Evolutionary conservation across 2,797 vertebrate species (phyloP), one percentile per base, ranked within the genome.

Genomic region (Enteromius mattozi): DNA sequence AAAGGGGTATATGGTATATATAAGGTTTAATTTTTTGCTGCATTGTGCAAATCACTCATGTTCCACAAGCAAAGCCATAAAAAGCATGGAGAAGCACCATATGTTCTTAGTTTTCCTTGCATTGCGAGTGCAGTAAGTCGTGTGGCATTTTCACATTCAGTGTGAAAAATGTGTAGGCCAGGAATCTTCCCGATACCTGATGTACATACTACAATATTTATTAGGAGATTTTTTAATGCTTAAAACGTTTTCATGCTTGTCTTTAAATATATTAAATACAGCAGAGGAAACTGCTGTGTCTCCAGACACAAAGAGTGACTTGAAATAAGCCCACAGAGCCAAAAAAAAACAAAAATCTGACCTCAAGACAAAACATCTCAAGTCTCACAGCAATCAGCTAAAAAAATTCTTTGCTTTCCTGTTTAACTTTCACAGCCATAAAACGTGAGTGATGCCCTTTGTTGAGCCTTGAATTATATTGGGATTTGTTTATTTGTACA

Each of bases 401-500:
- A 45, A 72, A 35, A 78, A 40, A 65, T 27, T 9, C 76, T 1
- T 61, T 51, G 63, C 66, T 81, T 86, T 88, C 84, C 86, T 90
- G 85, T 87, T 89, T 86, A 85, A 86, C 83, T 87, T 88, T 88
- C 78, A 82, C 63, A 70, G 83, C 78, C 71, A 79, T 87, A 86
- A 82, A 87, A 86, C 2, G 16, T 86, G 84, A 90, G 85, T 72
- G 81, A 90, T 80, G 78, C 27, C 69, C 51, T 68, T 84, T 85
- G 71, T 69, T 66, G 6, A 24, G 40, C 27, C 80, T 79, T 42
- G 33, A 75, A 81, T 80, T 71, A 21, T 65, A 54, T 83, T 88
- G 66, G 68, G 21, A 70, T 77, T 80, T 90, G 88, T 90, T 91
- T 92, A 84, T 90, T 92, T 92, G 84, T 90, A 77, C 83, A 85